Evolutionary conservation across 2,888 invertebrate species (phyloP), one percentile per base, ranked within the genome.

Genomic region (Ecliptopera silaceata): DNA sequence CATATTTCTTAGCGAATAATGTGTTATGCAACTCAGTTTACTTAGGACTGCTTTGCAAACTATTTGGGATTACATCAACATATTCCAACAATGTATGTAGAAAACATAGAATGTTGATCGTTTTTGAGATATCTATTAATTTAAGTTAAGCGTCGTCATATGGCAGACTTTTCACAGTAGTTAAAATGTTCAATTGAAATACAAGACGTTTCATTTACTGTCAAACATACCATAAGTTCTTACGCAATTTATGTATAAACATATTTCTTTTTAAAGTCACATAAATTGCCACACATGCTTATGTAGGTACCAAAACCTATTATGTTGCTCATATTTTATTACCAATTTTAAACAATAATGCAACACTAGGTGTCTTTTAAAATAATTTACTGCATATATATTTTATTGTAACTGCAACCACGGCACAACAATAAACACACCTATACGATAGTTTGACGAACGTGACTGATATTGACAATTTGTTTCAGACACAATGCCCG

Each of bases 1-100:
- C 80, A 85, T 84, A 85, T 88, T 87, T 86, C 86, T 80, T 76
- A 68, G 79, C 80, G 78, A 79, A 82, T 71, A 79, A 82, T 71
- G 75, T 77, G 71, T 86, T 86, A 80, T 83, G 82, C 86, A 87
- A 87, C 64, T 62, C 59, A 54, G 84, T 88, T 88, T 86, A 74
- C 69, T 85, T 86, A 88, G 88, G 88, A 82, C 70, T 63, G 58
- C 55, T 66, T 66, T 54, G 59, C 51, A 49, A 68, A 64, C 54
- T 52, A 54, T 46, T 45, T 55, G 48, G 52, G 32, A 52, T 39
- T 26, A 48, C 55, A 65, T 63, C 13, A 54, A 45, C 18, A 29
- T 31, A 22, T 31, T 22, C 4, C 22, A 12, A 38, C 13, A 45
- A 41, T 22, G 15, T 31, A 29, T 17, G 17, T 42, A 39, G n/a